A percentile compares a stretch with the other conserved stretches of the same genome.
phyloP scores from a whole-genome alignment of 2,797 vertebrate species.

The Betta splendens region DNA sequence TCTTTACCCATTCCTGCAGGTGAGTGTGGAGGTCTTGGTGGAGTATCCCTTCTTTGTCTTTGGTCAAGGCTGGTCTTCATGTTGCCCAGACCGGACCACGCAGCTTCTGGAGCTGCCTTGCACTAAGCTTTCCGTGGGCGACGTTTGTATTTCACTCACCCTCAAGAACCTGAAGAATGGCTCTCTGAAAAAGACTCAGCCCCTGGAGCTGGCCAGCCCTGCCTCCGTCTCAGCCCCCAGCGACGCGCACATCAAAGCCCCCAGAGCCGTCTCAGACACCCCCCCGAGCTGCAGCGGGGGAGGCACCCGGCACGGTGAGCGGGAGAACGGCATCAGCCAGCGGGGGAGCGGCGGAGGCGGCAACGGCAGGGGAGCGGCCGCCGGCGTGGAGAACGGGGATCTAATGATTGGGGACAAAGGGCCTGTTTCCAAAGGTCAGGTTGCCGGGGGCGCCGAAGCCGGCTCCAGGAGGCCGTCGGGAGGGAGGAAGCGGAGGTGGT shows the following conservation, averaged over 20 bases:
- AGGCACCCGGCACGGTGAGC: slow-evolving; percentile 86
- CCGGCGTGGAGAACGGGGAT: slow-evolving; percentile 91
- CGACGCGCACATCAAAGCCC: slow-evolving; percentile 84
- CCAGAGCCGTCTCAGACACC: slow-evolving; percentile 77
- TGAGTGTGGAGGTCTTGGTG: slow-evolving; percentile 96
- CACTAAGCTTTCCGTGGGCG: slow-evolving; percentile 96
- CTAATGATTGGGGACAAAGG: slow-evolving; percentile 84
- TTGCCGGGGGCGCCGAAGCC: slow-evolving; percentile 78
- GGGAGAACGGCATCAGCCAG: slow-evolving; percentile 92
- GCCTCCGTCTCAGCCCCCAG: slow-evolving; percentile 43
- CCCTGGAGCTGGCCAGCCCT: slow-evolving; percentile 75
- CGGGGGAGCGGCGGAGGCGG: slow-evolving; percentile 71
- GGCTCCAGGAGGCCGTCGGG: slow-evolving; percentile 74
- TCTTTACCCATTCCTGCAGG: slow-evolving; percentile 74
- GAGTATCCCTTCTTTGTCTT: slow-evolving; percentile 99
- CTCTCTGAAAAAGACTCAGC: slow-evolving; percentile 93
- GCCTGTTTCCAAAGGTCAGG: slow-evolving; percentile 73
- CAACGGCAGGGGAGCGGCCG: slow-evolving; percentile 50
- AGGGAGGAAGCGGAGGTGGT: slow-evolving; percentile 96
- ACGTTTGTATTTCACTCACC: slow-evolving; percentile 98
- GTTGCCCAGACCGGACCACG: slow-evolving; percentile 96
- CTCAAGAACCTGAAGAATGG: slow-evolving; percentile 97
- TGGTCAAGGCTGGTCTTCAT: slow-evolving; percentile 99
- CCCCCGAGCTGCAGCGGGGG: slow-evolving; percentile 76
- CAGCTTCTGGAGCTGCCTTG: slow-evolving; percentile 97